These are phyloP conservation scores for Meloe dianella DNA, from an alignment of 2,888 invertebrate genomes.

Conservation along the genomic window DNA sequence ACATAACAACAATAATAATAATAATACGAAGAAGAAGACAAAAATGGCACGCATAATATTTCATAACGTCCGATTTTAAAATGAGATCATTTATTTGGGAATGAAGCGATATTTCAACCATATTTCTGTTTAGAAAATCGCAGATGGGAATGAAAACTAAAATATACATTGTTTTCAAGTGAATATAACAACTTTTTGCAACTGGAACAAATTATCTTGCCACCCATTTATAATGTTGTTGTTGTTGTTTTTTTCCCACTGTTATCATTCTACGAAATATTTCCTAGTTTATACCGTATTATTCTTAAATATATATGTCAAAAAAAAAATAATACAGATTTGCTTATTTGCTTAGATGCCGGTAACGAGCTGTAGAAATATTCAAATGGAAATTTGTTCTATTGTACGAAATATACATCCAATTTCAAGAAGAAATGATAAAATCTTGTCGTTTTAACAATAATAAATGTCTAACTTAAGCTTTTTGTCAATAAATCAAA, in stretches of 20 bases:
- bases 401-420: not conserved
- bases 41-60: constrained; percentile 3
- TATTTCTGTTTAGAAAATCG: constrained; percentile 1
- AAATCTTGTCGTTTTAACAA: constrained; percentile 4
- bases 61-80: constrained; percentile 16
- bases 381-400: not conserved
- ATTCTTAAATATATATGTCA: not conserved
- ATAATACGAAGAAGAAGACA: not conserved
- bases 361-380: not conserved
- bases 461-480: not conserved
- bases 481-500: constrained; percentile 10
- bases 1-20: not conserved
- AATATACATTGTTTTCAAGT: constrained; percentile 12
- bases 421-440: constrained; percentile 1
- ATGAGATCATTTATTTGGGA: constrained; percentile 17
- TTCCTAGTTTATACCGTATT: not conserved
- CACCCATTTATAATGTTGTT: not conserved
- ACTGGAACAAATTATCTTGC: constrained; percentile 6
- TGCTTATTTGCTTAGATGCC: not conserved
- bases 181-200: constrained; percentile 5
- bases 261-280: no score
- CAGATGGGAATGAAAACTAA: constrained; percentile 1
- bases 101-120: constrained; percentile 14
- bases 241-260: not conserved
- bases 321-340: not conserved